A percentile compares a stretch with the other conserved stretches of the same genome.
Conservation (phyloP, 2,797 vertebrate genomes). For the Notolabrus celidotus region DNA sequence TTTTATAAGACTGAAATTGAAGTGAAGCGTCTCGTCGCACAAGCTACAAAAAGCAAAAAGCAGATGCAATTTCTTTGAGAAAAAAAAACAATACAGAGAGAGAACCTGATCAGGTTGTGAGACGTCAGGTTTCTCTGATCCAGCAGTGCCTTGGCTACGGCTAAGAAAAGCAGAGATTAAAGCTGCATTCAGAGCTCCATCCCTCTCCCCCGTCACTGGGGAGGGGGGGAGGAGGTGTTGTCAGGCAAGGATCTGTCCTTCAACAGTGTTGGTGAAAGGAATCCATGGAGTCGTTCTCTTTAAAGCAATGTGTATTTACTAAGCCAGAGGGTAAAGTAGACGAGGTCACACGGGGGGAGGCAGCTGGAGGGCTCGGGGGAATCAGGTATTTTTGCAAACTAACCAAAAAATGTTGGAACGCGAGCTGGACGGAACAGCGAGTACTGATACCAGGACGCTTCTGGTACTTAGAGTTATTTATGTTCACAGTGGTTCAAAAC, state of each 20-base stretch:
- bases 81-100: slow-evolving; percentile 33
- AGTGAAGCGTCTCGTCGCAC: slow-evolving; percentile 53
- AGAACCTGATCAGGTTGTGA: slow-evolving; percentile 70
- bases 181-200: slow-evolving; percentile 65
- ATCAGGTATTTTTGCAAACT: slow-evolving; percentile 63
- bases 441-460: too few species aligned
- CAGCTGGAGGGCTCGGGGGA: slow-evolving; percentile 77
- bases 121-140: slow-evolving; percentile 71
- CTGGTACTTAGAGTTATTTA: too few species aligned
- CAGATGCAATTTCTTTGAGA: slow-evolving; percentile 58
- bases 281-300: slow-evolving; percentile 79
- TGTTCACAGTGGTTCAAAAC: too few species aligned
- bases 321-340: slow-evolving; percentile 74
- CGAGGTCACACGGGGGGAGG: slow-evolving; percentile 53
- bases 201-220: slow-evolving; percentile 28
- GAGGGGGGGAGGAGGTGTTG: slow-evolving; percentile 52
- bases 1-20: slow-evolving; percentile 81
- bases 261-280: slow-evolving; percentile 93
- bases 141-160: slow-evolving; percentile 87
- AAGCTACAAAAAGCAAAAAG: slow-evolving; percentile 66
- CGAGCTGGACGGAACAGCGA: neutral
- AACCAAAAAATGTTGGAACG: slow-evolving; percentile 41
- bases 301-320: slow-evolving; percentile 71
- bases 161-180: slow-evolving; percentile 76
- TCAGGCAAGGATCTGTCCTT: slow-evolving; percentile 68